These are phyloP conservation scores for Rhynchotus rufescens DNA, from an alignment of 2,797 vertebrate genomes.

Conservation along the genomic window DNA sequence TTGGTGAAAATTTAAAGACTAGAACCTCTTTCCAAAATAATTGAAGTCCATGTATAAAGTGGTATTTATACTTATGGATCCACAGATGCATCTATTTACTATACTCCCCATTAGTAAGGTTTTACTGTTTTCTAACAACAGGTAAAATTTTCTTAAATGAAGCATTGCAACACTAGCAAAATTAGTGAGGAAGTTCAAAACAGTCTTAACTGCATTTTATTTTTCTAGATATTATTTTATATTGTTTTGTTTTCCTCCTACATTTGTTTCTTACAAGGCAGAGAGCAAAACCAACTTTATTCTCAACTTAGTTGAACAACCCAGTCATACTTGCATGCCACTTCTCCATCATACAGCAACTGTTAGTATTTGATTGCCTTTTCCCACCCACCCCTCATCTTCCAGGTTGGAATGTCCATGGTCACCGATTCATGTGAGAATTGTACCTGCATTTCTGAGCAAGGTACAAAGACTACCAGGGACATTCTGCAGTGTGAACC, in stretches of 20 bases:
- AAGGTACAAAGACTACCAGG: slow-evolving; percentile 31
- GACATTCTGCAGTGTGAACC: slow-evolving; percentile 55
- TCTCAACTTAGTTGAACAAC: not conserved
- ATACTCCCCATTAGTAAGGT: not conserved
- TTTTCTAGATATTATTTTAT: not conserved
- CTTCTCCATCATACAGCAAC: not conserved
- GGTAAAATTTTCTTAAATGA: not conserved
- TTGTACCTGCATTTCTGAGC: slow-evolving; percentile 75
- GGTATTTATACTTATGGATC: not conserved
- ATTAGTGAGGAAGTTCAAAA: not conserved
- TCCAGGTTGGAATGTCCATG: slow-evolving; percentile 75
- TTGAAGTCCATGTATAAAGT: not conserved
- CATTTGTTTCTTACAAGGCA: not conserved
- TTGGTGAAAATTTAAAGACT: not conserved
- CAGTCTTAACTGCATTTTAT: not conserved
- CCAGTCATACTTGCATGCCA: fast-evolving
- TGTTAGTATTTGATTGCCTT: not conserved
- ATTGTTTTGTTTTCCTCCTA: not conserved
- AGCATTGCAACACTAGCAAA: not conserved
- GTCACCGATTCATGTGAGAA: slow-evolving; percentile 70
- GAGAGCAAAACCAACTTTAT: not conserved
- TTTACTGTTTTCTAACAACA: not conserved
- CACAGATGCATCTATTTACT: not conserved
- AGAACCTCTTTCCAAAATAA: not conserved
- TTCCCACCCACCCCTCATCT: not conserved